Evolutionary conservation across 1,140 invertebrate species (phyloP).

Genomic region (Onthophagus taurus): DNA sequence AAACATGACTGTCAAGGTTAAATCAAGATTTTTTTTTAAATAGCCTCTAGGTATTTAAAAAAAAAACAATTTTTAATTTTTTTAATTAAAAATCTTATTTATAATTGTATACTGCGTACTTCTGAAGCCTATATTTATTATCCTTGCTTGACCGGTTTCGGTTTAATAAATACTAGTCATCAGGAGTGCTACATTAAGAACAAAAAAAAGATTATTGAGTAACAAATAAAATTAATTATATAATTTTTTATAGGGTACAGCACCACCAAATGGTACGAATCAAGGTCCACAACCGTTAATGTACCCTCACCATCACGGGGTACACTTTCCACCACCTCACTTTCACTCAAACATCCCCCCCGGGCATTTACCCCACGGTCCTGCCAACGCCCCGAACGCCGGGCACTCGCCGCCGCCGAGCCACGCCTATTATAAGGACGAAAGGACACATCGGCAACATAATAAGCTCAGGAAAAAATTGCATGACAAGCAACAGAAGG

Average conservation of each 20-base stretch:
- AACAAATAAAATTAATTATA: background rate
- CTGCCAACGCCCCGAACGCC: slow-evolving; percentile 37
- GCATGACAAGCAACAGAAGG: slow-evolving; percentile 26
- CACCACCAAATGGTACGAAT: slow-evolving; percentile 51
- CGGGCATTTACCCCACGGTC: slow-evolving; percentile 33
- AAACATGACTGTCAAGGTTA: too few species aligned
- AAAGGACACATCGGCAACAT: slow-evolving; percentile 63
- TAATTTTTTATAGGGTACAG: slow-evolving; percentile 38
- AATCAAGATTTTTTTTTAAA: too few species aligned
- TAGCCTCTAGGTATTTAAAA: too few species aligned
- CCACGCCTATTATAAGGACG: slow-evolving; percentile 58
- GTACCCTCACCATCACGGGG: slow-evolving; percentile 40
- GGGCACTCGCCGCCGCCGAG: slow-evolving; percentile 42
- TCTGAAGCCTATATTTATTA: too few species aligned
- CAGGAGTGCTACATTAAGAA: background rate
- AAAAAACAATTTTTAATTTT: too few species aligned
- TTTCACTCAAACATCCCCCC: slow-evolving; percentile 44
- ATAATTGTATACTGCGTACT: too few species aligned
- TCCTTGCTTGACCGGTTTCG: background rate
- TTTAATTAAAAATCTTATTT: too few species aligned
- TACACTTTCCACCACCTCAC: slow-evolving; percentile 47
- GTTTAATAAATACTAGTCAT: background rate
- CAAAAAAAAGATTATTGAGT: background rate
- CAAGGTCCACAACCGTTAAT: slow-evolving; percentile 50
- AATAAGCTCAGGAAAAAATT: slow-evolving; percentile 55